Conservation (phyloP, 2,113 vertebrate genomes). For the Prietella phreatophila region DNA sequence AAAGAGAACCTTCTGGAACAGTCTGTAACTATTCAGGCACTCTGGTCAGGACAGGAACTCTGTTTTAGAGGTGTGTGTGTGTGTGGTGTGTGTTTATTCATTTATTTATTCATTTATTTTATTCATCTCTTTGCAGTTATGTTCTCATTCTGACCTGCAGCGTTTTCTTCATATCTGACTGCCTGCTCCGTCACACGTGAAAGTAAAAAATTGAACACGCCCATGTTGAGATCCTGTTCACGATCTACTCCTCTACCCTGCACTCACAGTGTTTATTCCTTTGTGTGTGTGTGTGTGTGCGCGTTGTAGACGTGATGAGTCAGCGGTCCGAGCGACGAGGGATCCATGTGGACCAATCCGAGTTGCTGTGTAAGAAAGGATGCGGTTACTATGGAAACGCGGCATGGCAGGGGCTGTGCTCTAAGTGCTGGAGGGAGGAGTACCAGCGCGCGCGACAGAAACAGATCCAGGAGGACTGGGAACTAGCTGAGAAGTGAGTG, state of each 20-base stretch:
- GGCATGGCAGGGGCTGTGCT: constrained; percentile 94
- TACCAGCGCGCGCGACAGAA: constrained; percentile 89
- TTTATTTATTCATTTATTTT: neutral
- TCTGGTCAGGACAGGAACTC: no score
- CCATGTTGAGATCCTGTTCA: neutral
- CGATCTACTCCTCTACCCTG: neutral
- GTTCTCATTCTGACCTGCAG: neutral
- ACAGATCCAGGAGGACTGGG: constrained; percentile 97
- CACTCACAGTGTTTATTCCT: neutral
- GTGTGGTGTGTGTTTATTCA: neutral
- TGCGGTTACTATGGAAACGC: constrained; percentile 97
- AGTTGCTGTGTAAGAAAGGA: constrained; percentile 95
- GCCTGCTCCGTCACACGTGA: neutral
- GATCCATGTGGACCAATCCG: constrained; percentile 95
- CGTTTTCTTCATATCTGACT: neutral
- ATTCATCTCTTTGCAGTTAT: neutral
- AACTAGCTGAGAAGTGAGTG: constrained; percentile 88
- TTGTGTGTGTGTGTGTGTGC: constrained; percentile 9
- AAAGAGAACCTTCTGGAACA: neutral
- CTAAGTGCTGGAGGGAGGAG: constrained; percentile 97
- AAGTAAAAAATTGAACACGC: neutral
- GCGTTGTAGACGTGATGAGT: constrained; percentile 70
- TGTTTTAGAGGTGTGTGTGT: neutral
- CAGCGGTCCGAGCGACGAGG: constrained; percentile 87
- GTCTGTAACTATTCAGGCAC: neutral